phyloP scores from a whole-genome alignment of 2,797 vertebrate genomes.

The Myoxocephalus aenaeus region DNA sequence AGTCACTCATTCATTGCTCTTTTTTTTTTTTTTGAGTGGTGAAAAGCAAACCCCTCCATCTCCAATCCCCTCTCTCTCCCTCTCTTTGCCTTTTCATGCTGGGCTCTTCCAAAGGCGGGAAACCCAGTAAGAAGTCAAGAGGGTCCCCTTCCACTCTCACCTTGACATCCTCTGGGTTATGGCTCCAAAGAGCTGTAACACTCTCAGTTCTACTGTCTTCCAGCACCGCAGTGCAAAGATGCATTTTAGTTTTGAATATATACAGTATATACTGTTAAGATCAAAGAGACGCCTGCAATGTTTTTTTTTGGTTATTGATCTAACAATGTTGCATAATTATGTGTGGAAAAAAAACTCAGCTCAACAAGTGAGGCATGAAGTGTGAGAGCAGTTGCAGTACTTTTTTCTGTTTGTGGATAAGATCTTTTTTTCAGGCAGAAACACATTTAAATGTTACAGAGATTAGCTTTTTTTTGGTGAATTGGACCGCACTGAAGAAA shows the following conservation, averaged over 20 bases:
- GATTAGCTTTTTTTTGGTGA: neutral
- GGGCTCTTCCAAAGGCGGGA: slow-evolving; percentile 70
- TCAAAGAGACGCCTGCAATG: neutral
- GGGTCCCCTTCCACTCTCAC: slow-evolving; percentile 70
- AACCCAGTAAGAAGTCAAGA: slow-evolving; percentile 74
- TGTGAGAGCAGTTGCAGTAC: neutral
- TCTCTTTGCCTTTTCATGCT: slow-evolving; percentile 69
- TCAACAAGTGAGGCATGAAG: slow-evolving; percentile 6
- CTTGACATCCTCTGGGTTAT: slow-evolving; percentile 32
- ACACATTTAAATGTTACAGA: neutral
- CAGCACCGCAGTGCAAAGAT: neutral
- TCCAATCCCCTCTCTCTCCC: slow-evolving; percentile 36
- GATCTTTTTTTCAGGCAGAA: neutral
- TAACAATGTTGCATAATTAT: neutral
- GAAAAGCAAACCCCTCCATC: slow-evolving; percentile 74
- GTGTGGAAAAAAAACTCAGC: neutral
- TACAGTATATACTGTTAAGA: neutral
- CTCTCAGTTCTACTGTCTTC: neutral
- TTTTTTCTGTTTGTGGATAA: neutral
- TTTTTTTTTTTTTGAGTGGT: slow-evolving; percentile 78
- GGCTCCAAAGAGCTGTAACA: neutral
- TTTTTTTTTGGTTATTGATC: neutral
- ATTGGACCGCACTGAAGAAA: neutral
- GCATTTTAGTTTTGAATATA: neutral
- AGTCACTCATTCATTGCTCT: slow-evolving; percentile 84